phyloP scores from a whole-genome alignment of 64 coral and sea anemone species.

The Acropora tenuis region DNA sequence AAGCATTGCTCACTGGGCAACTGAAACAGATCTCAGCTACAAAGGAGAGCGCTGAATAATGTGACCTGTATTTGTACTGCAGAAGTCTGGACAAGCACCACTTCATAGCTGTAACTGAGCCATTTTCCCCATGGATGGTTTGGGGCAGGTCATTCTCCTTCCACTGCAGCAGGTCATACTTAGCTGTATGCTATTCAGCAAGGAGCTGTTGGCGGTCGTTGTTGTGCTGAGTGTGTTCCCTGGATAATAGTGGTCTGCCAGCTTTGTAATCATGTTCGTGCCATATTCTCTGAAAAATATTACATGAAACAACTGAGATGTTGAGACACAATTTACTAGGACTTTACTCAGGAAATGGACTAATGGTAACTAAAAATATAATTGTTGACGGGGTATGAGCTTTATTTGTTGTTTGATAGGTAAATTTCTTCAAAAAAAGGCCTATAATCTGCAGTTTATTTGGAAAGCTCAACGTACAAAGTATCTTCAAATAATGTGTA shows the following conservation, averaged over 20 bases:
- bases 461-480: too few species aligned
- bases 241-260: slow-evolving; percentile 19
- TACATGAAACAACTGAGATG: too few species aligned
- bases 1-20: slow-evolving; percentile 56
- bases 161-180: slow-evolving; percentile 59
- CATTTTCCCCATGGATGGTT: slow-evolving; percentile 19
- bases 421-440: too few species aligned
- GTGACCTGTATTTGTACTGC: slow-evolving; percentile 37
- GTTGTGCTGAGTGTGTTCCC: slow-evolving; percentile 15
- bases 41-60: slow-evolving; percentile 48
- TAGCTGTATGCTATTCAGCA: slow-evolving; percentile 48
- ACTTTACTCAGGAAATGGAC: too few species aligned
- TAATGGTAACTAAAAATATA: too few species aligned
- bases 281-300: too few species aligned
- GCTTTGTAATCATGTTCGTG: too few species aligned
- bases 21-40: slow-evolving; percentile 35
- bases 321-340: too few species aligned
- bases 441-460: too few species aligned
- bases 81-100: slow-evolving; percentile 45
- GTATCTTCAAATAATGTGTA: too few species aligned
- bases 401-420: too few species aligned
- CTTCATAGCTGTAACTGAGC: slow-evolving; percentile 49
- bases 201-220: slow-evolving; percentile 32
- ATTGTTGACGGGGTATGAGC: too few species aligned
- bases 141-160: slow-evolving; percentile 51